Base-by-base conservation (phyloP, 2,797 vertebrate genomes). In the Mycteria americana region DNA sequence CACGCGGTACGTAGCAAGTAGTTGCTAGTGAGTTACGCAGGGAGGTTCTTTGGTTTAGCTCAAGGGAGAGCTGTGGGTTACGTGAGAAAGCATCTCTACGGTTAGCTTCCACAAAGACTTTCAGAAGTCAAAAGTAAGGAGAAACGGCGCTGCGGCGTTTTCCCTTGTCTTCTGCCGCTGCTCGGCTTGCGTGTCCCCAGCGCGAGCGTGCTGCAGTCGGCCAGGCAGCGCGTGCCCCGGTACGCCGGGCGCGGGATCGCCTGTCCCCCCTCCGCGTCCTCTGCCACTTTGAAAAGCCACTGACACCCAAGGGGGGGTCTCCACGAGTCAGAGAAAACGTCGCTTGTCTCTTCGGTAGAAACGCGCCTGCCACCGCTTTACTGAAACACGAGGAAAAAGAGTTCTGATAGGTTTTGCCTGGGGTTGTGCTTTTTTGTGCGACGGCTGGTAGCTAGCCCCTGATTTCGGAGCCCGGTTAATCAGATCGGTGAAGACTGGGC, bases 1-100 rank as follows among this genome's bases (percentile, higher is more conserved):
- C 11, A 2, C 27, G 63, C 7, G 11, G 43, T 7, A 7, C 6
- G 24, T 1, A 37, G 82, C 9, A 46, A 56, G 45, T 13, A 35
- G 43, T 0, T 33, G 57, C 28, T 27, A 0, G 1, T 3, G 2
- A 41, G 27, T 6, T 5, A 0, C 1, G 35, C 8, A 1, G 35
- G 51, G 70, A 28, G 14, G 39, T 48, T 2, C 3, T 9, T 51
- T 2, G 19, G 27, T 46, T 25, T 14, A 16, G 18, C 8, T 51
- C n/a, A 1, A 53, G 53, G 69, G 0, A 8, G 56, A 57, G n/a
- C 37, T 45, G 46, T 8, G 16, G 31, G 62, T 45, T 39, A 6
- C 6, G 4, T 8, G 37, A 53, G 80, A 35, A 67, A 46, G 23
- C 23, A 5, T 3, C 30, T 17, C 62, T 18, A 7, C 2, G 2